Evolutionary conservation across 1,140 invertebrate species (phyloP).

Genomic region (Penaeus vannamei): DNA sequence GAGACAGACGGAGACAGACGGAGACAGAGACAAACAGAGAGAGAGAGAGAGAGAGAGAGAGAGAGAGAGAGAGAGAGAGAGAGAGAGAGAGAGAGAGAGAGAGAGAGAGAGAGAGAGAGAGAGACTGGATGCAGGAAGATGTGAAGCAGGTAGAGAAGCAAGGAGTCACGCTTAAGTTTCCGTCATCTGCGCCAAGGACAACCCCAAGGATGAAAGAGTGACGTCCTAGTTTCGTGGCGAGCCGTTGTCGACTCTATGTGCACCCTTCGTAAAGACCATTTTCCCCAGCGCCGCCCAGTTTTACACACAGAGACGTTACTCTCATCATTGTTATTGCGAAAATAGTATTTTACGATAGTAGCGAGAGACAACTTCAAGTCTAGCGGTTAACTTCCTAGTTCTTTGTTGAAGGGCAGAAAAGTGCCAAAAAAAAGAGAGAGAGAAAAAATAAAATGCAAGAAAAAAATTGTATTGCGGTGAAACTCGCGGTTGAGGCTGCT

Average conservation of each 20-base stretch:
- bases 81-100: slow-evolving; percentile 17
- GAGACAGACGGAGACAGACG: background rate
- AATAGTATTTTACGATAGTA: slow-evolving; percentile 10
- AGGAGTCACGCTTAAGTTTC: too few relatives aligned
- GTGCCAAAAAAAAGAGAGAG: background rate
- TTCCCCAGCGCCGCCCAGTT: background rate
- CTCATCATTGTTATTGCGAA: slow-evolving; percentile 31
- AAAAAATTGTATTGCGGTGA: too few relatives aligned
- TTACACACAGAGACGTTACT: background rate
- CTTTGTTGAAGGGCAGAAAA: background rate
- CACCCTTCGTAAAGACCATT: background rate
- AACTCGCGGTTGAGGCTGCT: too few relatives aligned
- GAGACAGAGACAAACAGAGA: slow-evolving; percentile 8
- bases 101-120: background rate
- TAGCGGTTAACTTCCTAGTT: background rate
- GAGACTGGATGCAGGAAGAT: background rate
- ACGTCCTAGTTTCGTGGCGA: too few relatives aligned
- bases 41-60: slow-evolving; percentile 47
- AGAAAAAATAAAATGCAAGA: background rate
- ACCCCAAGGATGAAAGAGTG: too few relatives aligned
- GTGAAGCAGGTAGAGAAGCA: background rate
- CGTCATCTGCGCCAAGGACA: too few relatives aligned
- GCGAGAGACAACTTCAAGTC: background rate
- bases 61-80: slow-evolving; percentile 1
- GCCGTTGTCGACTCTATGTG: too few relatives aligned